phyloP scores from a whole-genome alignment of 2,113 vertebrate genomes.

The Gavia stellata region DNA sequence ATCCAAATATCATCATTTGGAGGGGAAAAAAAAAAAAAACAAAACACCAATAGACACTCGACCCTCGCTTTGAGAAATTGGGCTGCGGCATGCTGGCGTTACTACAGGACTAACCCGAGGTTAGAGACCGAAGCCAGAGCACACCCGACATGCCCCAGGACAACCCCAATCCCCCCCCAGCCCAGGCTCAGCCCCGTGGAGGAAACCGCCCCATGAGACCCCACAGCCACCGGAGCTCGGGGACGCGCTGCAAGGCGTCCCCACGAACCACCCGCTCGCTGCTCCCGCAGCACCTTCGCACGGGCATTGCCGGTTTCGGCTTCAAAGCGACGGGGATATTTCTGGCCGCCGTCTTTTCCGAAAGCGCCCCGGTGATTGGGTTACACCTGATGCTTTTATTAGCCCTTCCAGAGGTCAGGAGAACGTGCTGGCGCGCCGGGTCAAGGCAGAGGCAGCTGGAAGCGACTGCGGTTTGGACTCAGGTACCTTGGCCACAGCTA shows the following conservation, averaged over 20 bases:
- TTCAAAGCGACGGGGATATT: neutral
- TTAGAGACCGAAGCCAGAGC: too few relatives aligned
- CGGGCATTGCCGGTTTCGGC: fast-evolving
- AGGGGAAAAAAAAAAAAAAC: neutral
- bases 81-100: fast-evolving
- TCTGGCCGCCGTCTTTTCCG: neutral
- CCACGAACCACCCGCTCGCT: neutral
- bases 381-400: slow-evolving; percentile 14
- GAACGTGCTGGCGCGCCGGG: neutral
- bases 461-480: fast-evolving
- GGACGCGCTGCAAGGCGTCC: neutral
- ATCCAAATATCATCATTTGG: fast-evolving
- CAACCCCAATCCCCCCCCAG: neutral
- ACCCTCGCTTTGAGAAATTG: fast-evolving
- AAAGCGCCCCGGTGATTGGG: neutral
- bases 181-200: fast-evolving
- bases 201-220: fast-evolving
- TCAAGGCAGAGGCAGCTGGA: neutral
- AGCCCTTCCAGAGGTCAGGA: neutral
- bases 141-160: neutral
- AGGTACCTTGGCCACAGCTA: neutral
- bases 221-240: fast-evolving
- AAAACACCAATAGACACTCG: fast-evolving
- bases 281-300: neutral
- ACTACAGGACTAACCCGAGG: too few relatives aligned